Evolutionary conservation across 2,113 vertebrate genomes (phyloP).

Genomic region (Eretmochelys imbricata): DNA sequence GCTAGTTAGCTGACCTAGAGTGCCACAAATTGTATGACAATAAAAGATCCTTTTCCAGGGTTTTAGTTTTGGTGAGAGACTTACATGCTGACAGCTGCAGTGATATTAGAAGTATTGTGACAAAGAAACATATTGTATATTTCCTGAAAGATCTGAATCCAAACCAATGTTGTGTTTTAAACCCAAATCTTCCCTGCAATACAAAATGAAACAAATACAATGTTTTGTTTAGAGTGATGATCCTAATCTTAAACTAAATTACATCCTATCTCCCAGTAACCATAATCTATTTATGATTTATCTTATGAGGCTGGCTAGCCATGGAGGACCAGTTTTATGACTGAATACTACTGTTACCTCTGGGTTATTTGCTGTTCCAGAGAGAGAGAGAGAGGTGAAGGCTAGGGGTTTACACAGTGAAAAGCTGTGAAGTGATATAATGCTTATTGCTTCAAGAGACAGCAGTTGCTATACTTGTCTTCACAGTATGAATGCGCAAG

Average conservation of each 20-base stretch:
- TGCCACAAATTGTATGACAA: background rate
- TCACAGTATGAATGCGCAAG: background rate
- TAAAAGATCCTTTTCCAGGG: background rate
- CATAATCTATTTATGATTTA: background rate
- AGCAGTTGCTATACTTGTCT: background rate
- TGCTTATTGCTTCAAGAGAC: constrained; percentile 11
- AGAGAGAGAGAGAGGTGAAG: background rate
- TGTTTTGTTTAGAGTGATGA: background rate
- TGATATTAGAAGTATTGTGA: background rate
- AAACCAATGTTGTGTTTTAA: background rate
- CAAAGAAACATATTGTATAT: background rate
- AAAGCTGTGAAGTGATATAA: background rate
- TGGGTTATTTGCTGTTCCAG: constrained; percentile 35
- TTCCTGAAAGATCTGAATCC: background rate
- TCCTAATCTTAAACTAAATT: background rate
- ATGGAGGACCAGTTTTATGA: background rate
- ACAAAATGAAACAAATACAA: background rate
- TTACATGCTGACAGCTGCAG: background rate
- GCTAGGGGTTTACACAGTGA: background rate
- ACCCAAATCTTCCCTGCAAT: background rate
- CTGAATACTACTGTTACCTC: constrained; percentile 1
- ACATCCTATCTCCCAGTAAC: background rate
- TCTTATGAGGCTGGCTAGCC: background rate
- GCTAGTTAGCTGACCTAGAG: background rate
- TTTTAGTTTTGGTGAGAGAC: background rate